These are phyloP conservation scores for Periophthalmodon schlosseri DNA, from an alignment of 2,113 vertebrate genomes.

Conservation along the genomic window DNA sequence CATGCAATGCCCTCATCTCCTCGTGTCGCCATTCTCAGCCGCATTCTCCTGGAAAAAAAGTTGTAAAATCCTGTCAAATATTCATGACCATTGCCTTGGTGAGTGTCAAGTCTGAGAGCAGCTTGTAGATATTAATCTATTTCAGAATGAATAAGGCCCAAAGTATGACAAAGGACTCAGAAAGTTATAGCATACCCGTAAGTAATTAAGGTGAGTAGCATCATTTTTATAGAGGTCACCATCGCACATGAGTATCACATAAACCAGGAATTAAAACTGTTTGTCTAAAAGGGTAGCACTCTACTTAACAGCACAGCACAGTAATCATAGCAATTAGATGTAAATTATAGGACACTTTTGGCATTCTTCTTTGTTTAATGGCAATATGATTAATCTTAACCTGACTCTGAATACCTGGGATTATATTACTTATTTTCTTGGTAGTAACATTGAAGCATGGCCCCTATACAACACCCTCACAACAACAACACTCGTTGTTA, in stretches of 20 bases:
- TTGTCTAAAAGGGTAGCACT: not conserved
- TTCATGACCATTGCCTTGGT: constrained; percentile 2
- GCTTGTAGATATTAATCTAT: constrained; percentile 16
- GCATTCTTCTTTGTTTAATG: not conserved
- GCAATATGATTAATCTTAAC: not conserved
- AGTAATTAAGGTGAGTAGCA: too few relatives aligned
- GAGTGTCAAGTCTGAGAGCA: constrained; percentile 12
- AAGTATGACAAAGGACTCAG: constrained; percentile 1
- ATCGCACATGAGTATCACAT: not conserved
- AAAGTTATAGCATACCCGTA: not conserved
- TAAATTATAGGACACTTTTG: not conserved
- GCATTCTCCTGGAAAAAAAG: constrained; percentile 18
- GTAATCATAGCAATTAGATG: not conserved
- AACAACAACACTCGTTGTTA: not conserved
- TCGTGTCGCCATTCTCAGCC: constrained; percentile 1
- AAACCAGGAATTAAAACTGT: not conserved
- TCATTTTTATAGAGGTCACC: not conserved
- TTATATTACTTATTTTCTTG: not conserved
- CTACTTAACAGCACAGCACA: not conserved
- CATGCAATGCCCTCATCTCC: constrained; percentile 19
- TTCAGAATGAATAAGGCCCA: constrained; percentile 11
- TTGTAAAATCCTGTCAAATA: constrained; percentile 14
- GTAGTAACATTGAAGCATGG: not conserved
- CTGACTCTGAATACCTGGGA: not conserved
- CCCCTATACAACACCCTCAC: not conserved